These are phyloP conservation scores for Setophaga petechia DNA, from an alignment of 2,113 vertebrate genomes.

Conservation along the genomic window DNA sequence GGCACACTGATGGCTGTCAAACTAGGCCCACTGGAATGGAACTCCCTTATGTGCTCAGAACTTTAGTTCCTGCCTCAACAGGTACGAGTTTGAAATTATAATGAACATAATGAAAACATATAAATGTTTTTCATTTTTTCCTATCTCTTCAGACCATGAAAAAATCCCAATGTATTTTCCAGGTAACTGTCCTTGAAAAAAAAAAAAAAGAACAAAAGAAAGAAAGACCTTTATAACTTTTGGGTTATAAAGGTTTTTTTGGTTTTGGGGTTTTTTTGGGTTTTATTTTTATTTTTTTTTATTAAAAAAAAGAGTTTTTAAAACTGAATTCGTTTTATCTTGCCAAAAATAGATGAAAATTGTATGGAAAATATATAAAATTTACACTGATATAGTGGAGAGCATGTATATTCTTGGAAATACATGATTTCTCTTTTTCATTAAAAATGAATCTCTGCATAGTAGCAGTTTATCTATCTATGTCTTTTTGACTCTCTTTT, in stretches of 20 bases:
- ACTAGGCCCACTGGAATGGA: fast-evolving
- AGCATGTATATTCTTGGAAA: neutral
- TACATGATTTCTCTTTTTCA: neutral
- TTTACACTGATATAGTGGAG: neutral
- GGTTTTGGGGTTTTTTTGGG: no score
- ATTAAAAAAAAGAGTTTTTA: neutral
- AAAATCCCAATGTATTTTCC: neutral
- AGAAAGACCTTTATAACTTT: neutral
- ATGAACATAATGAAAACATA: neutral
- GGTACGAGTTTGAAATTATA: neutral
- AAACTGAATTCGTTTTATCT: neutral
- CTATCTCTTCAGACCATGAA: neutral
- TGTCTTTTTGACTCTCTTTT: neutral
- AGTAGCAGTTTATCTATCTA: neutral
- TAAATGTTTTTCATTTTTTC: neutral
- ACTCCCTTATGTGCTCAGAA: fast-evolving
- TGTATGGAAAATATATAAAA: neutral
- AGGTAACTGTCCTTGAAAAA: neutral
- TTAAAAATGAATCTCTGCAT: neutral
- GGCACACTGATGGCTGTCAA: neutral
- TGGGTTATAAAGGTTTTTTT: no score
- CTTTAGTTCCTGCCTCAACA: fast-evolving
- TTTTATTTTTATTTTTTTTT: no score
- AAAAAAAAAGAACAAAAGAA: neutral
- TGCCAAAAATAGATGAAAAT: neutral